Evolutionary conservation across 2,888 invertebrate genomes (phyloP), one percentile per base, ranked within the genome.

Genomic region (Branchellion lobata): DNA sequence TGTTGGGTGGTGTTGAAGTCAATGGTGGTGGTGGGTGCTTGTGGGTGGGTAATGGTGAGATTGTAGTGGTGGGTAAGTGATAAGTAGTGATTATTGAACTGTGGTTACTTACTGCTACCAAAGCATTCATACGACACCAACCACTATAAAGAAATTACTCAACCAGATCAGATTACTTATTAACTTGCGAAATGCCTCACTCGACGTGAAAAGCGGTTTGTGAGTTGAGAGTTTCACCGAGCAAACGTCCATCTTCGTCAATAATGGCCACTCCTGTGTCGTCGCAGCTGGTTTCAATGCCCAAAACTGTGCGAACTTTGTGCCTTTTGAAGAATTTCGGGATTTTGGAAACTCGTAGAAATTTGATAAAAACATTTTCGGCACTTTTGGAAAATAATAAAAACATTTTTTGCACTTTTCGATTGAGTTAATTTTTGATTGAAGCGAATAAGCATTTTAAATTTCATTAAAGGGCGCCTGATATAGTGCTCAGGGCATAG

Each of bases 221-320:
- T 0, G 95, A 95, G 86, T 92, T 89, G 47, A 94, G 87, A 47
- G 92, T 90, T 88, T 97, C 94, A 14, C 94, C 93, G 71, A 94
- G 86, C 83, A 96, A 89, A 81, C 89, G 89, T 36, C 93, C 92
- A 80, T 90, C 85, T 29, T 89, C 89, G 87, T 93, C 91, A 8
- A 98, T 91, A 82, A 98, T 90, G 65, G 95, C 96, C 85, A 93
- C 93, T 31, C 95, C 96, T 0, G 97, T 98, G 87, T 98, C 98
- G 90, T 98, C 97, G 86, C 96, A 98, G 82, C 96, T 96, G 2
- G 96, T 95, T 90, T 98, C 98, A 84, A 98, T 96, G 5, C 97
- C 97, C 83, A 97, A 88, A 79, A 97, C 85, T 5, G 29, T 74
- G 65, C 80, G 40, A 40, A 14, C 5, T 40, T 14, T 40, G 5